A percentile compares a stretch with the other conserved stretches of the same genome.
phyloP scores from a whole-genome alignment of 2,797 vertebrate species.

The Lacerta bilineata region DNA sequence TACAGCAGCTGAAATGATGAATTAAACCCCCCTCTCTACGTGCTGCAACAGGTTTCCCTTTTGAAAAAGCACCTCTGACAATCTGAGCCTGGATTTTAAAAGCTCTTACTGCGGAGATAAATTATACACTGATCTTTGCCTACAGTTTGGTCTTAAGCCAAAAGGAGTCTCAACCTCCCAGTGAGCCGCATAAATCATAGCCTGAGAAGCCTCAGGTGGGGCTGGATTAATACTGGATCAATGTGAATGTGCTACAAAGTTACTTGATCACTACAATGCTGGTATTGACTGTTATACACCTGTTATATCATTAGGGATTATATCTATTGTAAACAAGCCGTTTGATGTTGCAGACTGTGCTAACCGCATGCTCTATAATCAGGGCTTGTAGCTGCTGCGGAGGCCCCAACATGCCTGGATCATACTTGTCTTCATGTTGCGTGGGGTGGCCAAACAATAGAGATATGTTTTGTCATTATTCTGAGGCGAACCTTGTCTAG shows the following conservation, averaged over 20 bases:
- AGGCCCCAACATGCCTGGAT: conserved; percentile 75
- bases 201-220: conserved; percentile 50
- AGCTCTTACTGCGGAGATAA: conserved; percentile 70
- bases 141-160: conserved; percentile 67
- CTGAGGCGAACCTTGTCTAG: conserved; percentile 39
- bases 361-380: conserved; percentile 68
- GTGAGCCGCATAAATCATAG: conserved; percentile 69
- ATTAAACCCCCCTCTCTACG: conserved; percentile 56
- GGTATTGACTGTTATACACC: conserved; percentile 75
- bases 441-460: conserved; percentile 65
- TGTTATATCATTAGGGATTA: conserved; percentile 70
- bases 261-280: conserved; percentile 68
- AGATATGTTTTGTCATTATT: conserved; percentile 71
- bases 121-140: conserved; percentile 64
- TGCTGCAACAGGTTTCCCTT: conserved; percentile 67
- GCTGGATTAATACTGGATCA: conserved; percentile 69
- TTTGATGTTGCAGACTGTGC: conserved; percentile 72
- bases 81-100: conserved; percentile 56
- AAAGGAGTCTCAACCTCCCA: conserved; percentile 69
- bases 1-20: conserved; percentile 43
- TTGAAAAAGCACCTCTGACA: conserved; percentile 66
- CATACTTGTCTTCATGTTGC: conserved; percentile 68
- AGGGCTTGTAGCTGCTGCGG: conserved; percentile 69
- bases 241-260: conserved; percentile 68
- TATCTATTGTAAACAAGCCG: conserved; percentile 69